These are phyloP conservation scores for Drosophila falleni DNA, from an alignment of 2,888 invertebrate genomes.

Conservation along the genomic window DNA sequence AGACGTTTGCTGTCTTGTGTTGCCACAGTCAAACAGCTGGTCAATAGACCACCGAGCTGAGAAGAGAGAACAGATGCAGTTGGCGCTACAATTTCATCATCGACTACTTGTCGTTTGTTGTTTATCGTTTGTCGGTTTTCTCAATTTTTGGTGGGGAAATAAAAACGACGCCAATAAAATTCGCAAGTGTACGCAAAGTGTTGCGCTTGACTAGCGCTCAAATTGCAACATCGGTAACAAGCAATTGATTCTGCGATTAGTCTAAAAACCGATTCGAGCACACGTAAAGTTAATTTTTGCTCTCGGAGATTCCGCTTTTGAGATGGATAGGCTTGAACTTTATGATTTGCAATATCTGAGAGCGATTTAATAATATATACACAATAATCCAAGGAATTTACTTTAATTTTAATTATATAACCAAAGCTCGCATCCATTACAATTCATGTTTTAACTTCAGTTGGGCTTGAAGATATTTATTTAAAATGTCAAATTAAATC, in stretches of 20 bases:
- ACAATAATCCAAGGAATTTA: too few relatives aligned
- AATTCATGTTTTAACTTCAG: background rate
- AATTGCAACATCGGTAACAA: conserved; percentile 50
- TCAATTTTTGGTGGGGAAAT: conserved; percentile 51
- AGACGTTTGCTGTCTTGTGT: conserved; percentile 4
- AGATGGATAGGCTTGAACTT: conserved; percentile 42
- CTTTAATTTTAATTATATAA: too few relatives aligned
- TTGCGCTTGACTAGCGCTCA: conserved; percentile 55
- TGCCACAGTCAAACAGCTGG: conserved; percentile 36
- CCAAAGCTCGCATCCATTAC: background rate
- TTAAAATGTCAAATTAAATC: too few relatives aligned
- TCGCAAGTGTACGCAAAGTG: conserved; percentile 49
- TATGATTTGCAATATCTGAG: background rate
- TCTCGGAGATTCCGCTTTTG: background rate
- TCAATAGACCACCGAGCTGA: conserved; percentile 47
- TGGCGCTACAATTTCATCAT: conserved; percentile 57
- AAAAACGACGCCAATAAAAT: conserved; percentile 52
- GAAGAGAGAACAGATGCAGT: conserved; percentile 66
- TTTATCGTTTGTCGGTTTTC: conserved; percentile 37
- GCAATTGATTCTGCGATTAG: conserved; percentile 31
- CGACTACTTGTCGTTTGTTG: conserved; percentile 35
- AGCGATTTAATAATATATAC: too few relatives aligned
- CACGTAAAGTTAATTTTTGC: conserved; percentile 5
- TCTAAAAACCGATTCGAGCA: conserved; percentile 13
- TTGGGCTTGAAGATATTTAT: background rate